Evolutionary conservation across 2,797 vertebrate species (phyloP).

Genomic region (Danio kyathit): DNA sequence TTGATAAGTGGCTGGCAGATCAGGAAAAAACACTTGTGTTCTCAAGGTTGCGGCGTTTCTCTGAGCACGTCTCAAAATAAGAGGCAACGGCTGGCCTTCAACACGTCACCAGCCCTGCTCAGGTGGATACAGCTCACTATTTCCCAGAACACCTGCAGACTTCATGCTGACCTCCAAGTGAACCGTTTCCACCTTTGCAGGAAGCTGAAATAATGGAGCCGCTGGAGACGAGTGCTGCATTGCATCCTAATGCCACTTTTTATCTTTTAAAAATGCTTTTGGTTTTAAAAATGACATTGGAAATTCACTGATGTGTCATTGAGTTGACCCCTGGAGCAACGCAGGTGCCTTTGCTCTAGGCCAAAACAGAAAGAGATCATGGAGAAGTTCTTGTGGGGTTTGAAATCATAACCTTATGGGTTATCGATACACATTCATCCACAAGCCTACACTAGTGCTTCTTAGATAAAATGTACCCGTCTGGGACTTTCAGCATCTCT

Average conservation of each 20-base stretch:
- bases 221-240: not conserved
- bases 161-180: constrained; percentile 17
- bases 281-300: not conserved
- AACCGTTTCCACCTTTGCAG: constrained; percentile 16
- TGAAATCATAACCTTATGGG: not conserved
- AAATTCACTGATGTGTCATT: not conserved
- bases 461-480: not conserved
- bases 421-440: not conserved
- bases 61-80: constrained; percentile 12
- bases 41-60: constrained; percentile 37
- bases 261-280: not conserved
- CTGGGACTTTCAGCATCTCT: not conserved
- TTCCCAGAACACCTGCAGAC: not conserved
- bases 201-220: not conserved
- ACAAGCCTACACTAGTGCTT: not conserved
- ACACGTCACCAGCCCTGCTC: constrained; percentile 3
- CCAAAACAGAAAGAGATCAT: not conserved
- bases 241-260: not conserved
- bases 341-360: not conserved
- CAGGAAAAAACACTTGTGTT: constrained; percentile 31
- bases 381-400: not conserved
- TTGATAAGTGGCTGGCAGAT: constrained; percentile 32
- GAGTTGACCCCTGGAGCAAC: not conserved
- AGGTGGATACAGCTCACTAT: constrained; percentile 10
- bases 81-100: constrained; percentile 21